Evolutionary conservation across 2,888 invertebrate species (phyloP).

Genomic region (Nipponacmea schrenckii): DNA sequence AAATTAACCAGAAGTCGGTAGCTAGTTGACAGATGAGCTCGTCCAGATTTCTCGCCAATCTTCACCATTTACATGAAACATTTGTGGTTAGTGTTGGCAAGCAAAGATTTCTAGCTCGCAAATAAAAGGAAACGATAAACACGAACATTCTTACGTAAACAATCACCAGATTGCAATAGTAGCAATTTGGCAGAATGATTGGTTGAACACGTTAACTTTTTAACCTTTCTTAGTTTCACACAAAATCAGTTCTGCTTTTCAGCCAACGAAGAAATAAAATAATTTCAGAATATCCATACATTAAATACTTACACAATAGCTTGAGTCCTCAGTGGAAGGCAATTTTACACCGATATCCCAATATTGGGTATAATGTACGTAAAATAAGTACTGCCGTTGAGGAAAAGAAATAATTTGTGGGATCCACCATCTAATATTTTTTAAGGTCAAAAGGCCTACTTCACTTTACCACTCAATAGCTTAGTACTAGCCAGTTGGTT

Average conservation of each 20-base stretch:
- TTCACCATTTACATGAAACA: neutral
- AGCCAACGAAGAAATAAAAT: neutral
- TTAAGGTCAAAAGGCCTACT: no score
- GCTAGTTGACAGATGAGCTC: neutral
- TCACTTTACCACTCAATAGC: no score
- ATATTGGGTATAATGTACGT: no score
- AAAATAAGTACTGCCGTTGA: no score
- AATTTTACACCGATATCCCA: no score
- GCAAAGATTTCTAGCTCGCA: slow-evolving; percentile 4
- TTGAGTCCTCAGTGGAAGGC: no score
- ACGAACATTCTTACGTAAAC: slow-evolving; percentile 1
- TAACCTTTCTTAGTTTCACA: neutral
- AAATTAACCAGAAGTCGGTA: slow-evolving; percentile 2
- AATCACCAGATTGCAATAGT: neutral
- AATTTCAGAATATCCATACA: neutral
- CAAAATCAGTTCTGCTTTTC: neutral
- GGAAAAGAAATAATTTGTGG: no score
- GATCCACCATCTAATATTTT: no score
- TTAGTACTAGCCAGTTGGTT: no score
- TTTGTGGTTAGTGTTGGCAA: neutral
- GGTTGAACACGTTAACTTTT: neutral
- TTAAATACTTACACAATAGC: no score
- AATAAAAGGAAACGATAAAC: neutral
- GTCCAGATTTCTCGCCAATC: neutral
- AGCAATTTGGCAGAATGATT: neutral